These are phyloP conservation scores for Tarsius wallacei DNA, from an alignment of 2,797 vertebrate genomes.

Conservation along the genomic window DNA sequence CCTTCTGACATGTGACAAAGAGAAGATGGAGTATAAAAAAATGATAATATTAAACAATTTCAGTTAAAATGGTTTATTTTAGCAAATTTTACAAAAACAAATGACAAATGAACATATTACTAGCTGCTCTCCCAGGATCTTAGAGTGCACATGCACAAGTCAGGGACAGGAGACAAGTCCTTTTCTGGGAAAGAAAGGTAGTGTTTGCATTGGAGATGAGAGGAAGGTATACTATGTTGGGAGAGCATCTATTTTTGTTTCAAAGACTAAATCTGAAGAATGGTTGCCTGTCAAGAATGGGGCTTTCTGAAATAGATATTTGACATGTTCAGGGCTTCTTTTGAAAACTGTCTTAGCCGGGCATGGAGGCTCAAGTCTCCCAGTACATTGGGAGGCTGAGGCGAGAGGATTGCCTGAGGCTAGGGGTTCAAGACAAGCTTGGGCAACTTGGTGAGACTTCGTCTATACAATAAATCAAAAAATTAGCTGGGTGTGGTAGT, in stretches of 20 bases:
- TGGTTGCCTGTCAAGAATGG: not conserved
- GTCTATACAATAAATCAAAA: too few species aligned
- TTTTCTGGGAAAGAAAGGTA: not conserved
- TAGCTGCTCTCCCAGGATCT: not conserved
- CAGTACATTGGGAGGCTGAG: too few species aligned
- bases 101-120: not conserved
- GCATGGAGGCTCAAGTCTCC: too few species aligned
- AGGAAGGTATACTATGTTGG: not conserved
- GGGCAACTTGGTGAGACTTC: too few species aligned
- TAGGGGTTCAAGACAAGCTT: too few species aligned
- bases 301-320: not conserved
- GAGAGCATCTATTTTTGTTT: not conserved
- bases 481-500: too few species aligned
- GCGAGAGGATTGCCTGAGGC: too few species aligned
- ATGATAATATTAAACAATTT: not conserved
- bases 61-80: conserved; percentile 8
- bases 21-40: not conserved
- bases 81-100: not conserved
- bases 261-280: not conserved
- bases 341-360: too few species aligned
- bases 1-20: not conserved
- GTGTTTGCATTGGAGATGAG: not conserved
- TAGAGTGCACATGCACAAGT: not conserved
- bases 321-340: not conserved
- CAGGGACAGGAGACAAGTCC: too few species aligned